These are phyloP conservation scores for human DNA, from an alignment of 2,113 vertebrate genomes.

Conservation along the genomic window DNA sequence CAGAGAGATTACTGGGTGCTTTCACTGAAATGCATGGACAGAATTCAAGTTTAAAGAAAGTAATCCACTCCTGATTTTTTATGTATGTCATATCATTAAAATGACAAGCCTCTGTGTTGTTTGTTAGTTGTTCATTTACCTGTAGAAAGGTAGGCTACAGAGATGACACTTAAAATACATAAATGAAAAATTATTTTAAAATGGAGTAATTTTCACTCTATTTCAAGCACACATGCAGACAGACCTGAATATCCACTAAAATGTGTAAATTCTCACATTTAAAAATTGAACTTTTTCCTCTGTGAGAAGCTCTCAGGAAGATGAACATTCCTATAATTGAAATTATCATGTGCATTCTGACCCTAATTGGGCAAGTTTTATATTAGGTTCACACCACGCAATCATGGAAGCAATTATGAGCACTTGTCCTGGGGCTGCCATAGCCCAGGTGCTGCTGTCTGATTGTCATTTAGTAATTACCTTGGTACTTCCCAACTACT, in stretches of 20 bases:
- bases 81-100: not conserved
- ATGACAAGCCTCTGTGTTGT: not conserved
- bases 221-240: not conserved
- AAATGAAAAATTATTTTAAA: not conserved
- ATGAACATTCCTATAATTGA: slow-evolving; percentile 65
- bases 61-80: not conserved
- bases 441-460: slow-evolving; percentile 80
- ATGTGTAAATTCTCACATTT: slow-evolving; percentile 28
- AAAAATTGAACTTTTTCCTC: slow-evolving; percentile 49
- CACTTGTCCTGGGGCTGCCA: slow-evolving; percentile 81
- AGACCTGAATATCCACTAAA: not conserved
- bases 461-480: slow-evolving; percentile 84
- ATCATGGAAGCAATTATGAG: slow-evolving; percentile 82
- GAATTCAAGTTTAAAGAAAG: slow-evolving; percentile 42
- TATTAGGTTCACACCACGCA: slow-evolving; percentile 76
- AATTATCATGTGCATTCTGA: slow-evolving; percentile 74
- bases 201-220: not conserved
- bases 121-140: slow-evolving; percentile 23
- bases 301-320: slow-evolving; percentile 44
- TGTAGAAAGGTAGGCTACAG: not conserved
- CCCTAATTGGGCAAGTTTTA: slow-evolving; percentile 69
- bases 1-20: slow-evolving; percentile 30
- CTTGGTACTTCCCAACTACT: slow-evolving; percentile 66
- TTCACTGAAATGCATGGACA: slow-evolving; percentile 43
- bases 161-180: not conserved